Base-by-base conservation (phyloP, 30 jellyfish, hydroid and myxozoan genomes). In the Aurelia sp. region DNA sequence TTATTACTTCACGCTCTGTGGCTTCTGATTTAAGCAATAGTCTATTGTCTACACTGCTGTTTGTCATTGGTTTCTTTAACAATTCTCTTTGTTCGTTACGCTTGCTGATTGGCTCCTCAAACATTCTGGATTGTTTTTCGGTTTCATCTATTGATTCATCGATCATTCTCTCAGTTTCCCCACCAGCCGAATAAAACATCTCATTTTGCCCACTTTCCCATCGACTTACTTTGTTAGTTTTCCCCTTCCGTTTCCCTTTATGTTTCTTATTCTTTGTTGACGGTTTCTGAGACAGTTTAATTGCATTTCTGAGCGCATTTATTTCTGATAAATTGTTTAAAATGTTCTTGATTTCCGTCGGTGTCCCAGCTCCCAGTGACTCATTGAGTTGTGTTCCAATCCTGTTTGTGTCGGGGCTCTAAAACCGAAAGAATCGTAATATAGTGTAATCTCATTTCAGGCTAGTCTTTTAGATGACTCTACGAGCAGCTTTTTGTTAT, bases 131-230 rank as follows among this genome's bases (percentile, higher is more conserved):
- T n/a, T 21, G 33, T 18, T 21, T 30, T 18, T 59, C 69, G 33
- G 10, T 18, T 59, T 59, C 69, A 59, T 59, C 33, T 59, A 18
- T n/a, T 21, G 24, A 18, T 59, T 11, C 21, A 60, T 31, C 88
- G 12, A 18, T 38, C 22, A 61, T 30, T 17, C 47, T 5, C 27
- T 52, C 22, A 15, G 30, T 11, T 17, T 58, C 86, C 5, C 33
- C 82, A 72, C 21, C 52, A 48, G 44, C 85, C 0, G 88, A 77
- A 71, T 77, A 77, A 62, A 77, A 77, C 13, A 77, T 19, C 17
- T 64, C 88, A 41, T 64, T 41, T 20, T 57, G 67, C 22, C 88
- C 88, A 13, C 63, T 41, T 62, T 75, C 86, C 74, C 74, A 53
- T 65, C 86, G 61, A 52, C 6, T 38, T 19, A 5, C 63, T 16